A percentile compares a stretch with the other conserved stretches of the same genome.
Conservation (phyloP, 1,140 invertebrate genomes). For the Drosophila kurseongensis region DNA sequence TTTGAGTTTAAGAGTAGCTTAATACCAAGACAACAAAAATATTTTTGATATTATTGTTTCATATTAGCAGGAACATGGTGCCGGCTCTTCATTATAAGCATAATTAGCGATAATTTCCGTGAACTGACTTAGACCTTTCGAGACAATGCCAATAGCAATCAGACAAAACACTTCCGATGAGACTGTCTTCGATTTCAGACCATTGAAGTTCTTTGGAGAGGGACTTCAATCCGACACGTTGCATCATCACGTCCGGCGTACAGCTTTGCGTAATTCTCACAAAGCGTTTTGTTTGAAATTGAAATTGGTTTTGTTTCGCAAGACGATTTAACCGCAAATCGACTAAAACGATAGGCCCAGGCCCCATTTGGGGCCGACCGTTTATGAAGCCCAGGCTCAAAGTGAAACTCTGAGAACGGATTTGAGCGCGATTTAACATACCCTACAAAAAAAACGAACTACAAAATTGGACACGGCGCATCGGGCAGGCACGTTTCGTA, state of each 20-base stretch:
- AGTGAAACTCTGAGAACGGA: slow-evolving; percentile 53
- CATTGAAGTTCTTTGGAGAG: slow-evolving; percentile 32
- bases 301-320: slow-evolving; percentile 74
- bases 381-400: slow-evolving; percentile 20
- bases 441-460: slow-evolving; percentile 76
- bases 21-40: no score
- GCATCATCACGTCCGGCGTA: slow-evolving; percentile 60
- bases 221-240: slow-evolving; percentile 4
- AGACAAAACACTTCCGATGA: slow-evolving; percentile 66
- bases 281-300: slow-evolving; percentile 82
- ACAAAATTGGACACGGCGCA: slow-evolving; percentile 78
- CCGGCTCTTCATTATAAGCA: slow-evolving; percentile 58
- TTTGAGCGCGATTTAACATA: slow-evolving; percentile 71
- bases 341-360: slow-evolving; percentile 60
- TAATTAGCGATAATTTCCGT: slow-evolving; percentile 55
- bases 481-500: slow-evolving; percentile 78
- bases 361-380: slow-evolving; percentile 24
- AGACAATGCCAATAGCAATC: slow-evolving; percentile 47
- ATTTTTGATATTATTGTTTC: no score
- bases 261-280: slow-evolving; percentile 72
- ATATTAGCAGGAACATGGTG: no score
- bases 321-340: slow-evolving; percentile 76
- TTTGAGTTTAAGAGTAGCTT: no score
- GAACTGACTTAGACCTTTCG: not conserved
- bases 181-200: slow-evolving; percentile 29